Evolutionary conservation across 1,140 invertebrate species (phyloP), one percentile per base, ranked within the genome.

Genomic region (Philopotamus ludificatus): DNA sequence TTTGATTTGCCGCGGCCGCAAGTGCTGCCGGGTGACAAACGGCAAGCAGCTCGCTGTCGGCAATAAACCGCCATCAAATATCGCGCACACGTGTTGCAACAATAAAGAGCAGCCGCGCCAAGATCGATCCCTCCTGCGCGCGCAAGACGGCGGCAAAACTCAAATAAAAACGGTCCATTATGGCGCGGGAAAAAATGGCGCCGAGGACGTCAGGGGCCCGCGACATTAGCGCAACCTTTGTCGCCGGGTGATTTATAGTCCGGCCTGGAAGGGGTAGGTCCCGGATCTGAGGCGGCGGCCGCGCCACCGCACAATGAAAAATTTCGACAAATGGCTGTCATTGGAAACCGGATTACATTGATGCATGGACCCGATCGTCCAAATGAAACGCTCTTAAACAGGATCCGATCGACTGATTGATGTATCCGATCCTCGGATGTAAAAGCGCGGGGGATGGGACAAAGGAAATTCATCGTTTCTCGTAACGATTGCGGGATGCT

Each of bases 191-290:
- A 62, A 26, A 51, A 62, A 62, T 34, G 34, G 41, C 58, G 58
- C 9, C 49, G 22, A 21, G 41, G 57, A 16, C 10, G 44, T 16
- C 58, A 25, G 26, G 59, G 26, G 59, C 18, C 8, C 21, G 59
- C 51, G 59, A 62, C 59, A 62, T 62, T 51, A 51, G 47, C 26
- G 25, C 45, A 44, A 62, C 59, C 59, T 51, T 23, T 51, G 59
- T 49, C 45, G 45, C 15, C 50, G 15, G 34, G 59, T 62, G 59
- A 62, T 62, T 62, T 62, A 62, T 62, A 62, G 44, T 16, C 22
- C 10, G 49, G 15, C 22, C 25, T 20, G 25, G 49, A 51, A 51
- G 25, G 12, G n/a, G 25, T 15, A 51, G 12, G 49, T 21, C 12
- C 3, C 18, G 49, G 22, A 20, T 20, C 16, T 18, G 25, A 22